These are phyloP conservation scores for Chionodraco myersi DNA, from an alignment of 2,113 vertebrate genomes.

Conservation along the genomic window DNA sequence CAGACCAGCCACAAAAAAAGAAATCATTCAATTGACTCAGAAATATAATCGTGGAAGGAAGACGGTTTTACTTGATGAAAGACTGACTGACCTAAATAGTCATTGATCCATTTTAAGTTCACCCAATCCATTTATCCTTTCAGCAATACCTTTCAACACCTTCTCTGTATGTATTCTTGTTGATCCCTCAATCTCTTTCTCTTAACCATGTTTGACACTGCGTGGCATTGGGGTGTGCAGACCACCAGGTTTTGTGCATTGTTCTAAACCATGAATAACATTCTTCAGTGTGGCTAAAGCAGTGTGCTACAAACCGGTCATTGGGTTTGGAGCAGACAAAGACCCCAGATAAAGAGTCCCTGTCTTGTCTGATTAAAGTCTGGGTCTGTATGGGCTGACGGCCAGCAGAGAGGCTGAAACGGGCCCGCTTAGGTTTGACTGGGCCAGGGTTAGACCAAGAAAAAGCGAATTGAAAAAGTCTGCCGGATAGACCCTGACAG, in stretches of 20 bases:
- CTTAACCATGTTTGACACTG: conserved; percentile 14
- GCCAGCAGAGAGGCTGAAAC: conserved; percentile 38
- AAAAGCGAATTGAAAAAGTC: conserved; percentile 27
- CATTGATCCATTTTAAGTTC: neutral
- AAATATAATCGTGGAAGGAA: neutral
- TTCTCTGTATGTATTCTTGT: neutral
- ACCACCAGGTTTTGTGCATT: neutral
- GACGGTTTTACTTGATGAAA: conserved; percentile 8
- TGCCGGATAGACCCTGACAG: conserved; percentile 69
- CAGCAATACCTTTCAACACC: neutral
- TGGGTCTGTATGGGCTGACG: conserved; percentile 38
- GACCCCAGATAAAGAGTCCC: conserved; percentile 49
- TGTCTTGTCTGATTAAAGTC: conserved; percentile 63
- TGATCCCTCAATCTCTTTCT: neutral
- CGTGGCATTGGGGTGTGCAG: conserved; percentile 13
- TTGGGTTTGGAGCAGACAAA: conserved; percentile 56
- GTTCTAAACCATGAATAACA: conserved; percentile 41
- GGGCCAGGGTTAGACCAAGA: conserved; percentile 24
- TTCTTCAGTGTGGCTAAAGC: conserved; percentile 13
- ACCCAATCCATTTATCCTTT: conserved; percentile 3
- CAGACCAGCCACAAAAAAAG: neutral
- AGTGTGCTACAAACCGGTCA: conserved; percentile 43
- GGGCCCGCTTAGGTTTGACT: conserved; percentile 28
- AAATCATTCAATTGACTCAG: conserved; percentile 1
- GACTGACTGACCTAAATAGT: neutral